phyloP scores from a whole-genome alignment of 2,797 vertebrate genomes.

The Trichosurus vulpecula region DNA sequence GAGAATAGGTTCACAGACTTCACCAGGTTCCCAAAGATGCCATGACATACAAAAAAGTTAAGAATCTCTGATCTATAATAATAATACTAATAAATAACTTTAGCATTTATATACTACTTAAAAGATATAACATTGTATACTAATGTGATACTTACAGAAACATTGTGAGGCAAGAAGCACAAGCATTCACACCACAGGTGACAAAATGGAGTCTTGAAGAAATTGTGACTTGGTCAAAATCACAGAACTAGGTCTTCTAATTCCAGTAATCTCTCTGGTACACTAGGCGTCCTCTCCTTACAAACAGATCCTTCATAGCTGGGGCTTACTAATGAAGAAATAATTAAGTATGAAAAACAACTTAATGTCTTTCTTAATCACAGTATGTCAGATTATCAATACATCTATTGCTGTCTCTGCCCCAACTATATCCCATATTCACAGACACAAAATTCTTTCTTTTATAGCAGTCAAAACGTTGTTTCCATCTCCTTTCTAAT shows the following conservation, averaged over 20 bases:
- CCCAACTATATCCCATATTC: not conserved
- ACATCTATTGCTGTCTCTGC: not conserved
- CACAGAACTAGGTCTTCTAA: not conserved
- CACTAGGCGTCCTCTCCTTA: not conserved
- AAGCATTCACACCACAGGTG: not conserved
- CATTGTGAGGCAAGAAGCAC: not conserved
- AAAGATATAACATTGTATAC: not conserved
- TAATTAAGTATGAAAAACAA: not conserved
- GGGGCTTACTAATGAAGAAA: not conserved
- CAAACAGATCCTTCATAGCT: not conserved
- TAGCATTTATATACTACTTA: not conserved
- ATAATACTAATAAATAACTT: not conserved
- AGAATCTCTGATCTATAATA: not conserved
- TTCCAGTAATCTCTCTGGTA: not conserved
- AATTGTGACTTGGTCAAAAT: not conserved
- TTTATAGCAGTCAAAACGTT: not conserved
- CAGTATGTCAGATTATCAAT: not conserved
- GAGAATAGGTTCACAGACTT: not conserved
- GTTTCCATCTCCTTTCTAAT: constrained; percentile 6
- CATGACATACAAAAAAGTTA: not conserved
- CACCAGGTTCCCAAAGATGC: not conserved
- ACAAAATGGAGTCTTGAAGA: not conserved
- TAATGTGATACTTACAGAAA: not conserved
- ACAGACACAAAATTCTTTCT: not conserved
- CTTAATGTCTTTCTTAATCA: not conserved